Evolutionary conservation across 2,113 vertebrate genomes (phyloP).

Genomic region (Mugil cephalus): DNA sequence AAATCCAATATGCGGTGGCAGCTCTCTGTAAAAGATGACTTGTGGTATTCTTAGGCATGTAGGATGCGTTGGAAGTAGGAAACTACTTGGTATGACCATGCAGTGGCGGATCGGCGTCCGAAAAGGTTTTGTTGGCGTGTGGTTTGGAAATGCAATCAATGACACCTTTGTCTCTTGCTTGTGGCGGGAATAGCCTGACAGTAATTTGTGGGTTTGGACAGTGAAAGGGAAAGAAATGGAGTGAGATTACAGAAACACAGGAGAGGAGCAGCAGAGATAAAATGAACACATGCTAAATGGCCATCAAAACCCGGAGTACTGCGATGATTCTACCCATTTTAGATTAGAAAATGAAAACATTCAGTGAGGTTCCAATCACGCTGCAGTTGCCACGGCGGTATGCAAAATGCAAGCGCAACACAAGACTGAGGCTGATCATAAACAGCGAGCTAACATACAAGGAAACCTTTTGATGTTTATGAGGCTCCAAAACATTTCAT

Average conservation of each 20-base stretch:
- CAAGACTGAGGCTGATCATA: slow-evolving; percentile 38
- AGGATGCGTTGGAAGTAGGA: slow-evolving; percentile 62
- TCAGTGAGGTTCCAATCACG: slow-evolving; percentile 37
- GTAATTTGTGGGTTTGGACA: slow-evolving; percentile 7
- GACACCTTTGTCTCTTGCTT: slow-evolving; percentile 33
- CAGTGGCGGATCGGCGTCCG: slow-evolving; percentile 21
- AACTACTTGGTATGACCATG: slow-evolving; percentile 52
- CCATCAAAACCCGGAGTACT: slow-evolving; percentile 23
- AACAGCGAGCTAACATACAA: slow-evolving; percentile 21
- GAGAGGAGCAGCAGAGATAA: slow-evolving; percentile 22
- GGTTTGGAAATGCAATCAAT: slow-evolving; percentile 51
- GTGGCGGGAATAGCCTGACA: slow-evolving; percentile 32
- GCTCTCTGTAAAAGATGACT: slow-evolving; percentile 53
- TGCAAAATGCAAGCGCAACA: slow-evolving; percentile 43
- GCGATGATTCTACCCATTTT: slow-evolving; percentile 18
- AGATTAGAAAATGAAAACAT: slow-evolving; percentile 50
- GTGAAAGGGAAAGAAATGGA: neutral
- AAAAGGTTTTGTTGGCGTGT: slow-evolving; percentile 48
- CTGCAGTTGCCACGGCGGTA: slow-evolving; percentile 30
- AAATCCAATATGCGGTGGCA: slow-evolving; percentile 77
- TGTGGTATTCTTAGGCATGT: slow-evolving; percentile 42
- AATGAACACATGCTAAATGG: slow-evolving; percentile 40
- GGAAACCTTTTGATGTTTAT: slow-evolving; percentile 37
- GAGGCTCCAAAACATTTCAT: slow-evolving; percentile 17
- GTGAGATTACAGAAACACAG: neutral